Percentiles rank a stretch among this genome's conserved stretches.
phyloP scores from a whole-genome alignment of 2,113 vertebrate genomes.

The Lepus timidus region DNA sequence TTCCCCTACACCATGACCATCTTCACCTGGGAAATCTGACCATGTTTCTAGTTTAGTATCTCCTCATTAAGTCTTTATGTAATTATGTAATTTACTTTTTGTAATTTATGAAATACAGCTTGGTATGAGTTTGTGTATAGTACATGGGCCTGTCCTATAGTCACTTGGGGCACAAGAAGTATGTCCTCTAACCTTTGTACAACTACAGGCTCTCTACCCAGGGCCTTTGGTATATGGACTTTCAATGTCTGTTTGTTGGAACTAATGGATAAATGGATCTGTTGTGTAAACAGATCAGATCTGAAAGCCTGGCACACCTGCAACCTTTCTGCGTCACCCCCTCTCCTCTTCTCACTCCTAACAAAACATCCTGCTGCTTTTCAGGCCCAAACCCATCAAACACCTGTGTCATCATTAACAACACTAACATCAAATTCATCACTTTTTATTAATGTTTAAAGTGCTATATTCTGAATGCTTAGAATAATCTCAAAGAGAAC shows the following conservation, averaged over 20 bases:
- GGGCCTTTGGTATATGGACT: neutral
- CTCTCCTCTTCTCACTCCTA: conserved; percentile 54
- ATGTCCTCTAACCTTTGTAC: neutral
- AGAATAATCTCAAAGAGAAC: conserved; percentile 84
- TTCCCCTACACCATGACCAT: neutral
- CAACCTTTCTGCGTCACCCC: conserved; percentile 63
- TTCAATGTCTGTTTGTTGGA: neutral
- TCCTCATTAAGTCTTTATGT: conserved; percentile 25
- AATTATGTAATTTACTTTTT: neutral
- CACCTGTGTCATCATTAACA: conserved; percentile 79
- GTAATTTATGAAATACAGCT: neutral
- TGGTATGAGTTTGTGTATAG: neutral
- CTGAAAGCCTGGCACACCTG: conserved; percentile 68
- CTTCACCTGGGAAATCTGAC: conserved; percentile 36
- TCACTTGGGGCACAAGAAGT: neutral
- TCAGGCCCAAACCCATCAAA: conserved; percentile 78
- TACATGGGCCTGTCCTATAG: neutral
- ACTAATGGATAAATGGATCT: conserved; percentile 65
- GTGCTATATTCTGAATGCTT: conserved; percentile 78
- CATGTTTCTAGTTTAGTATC: neutral
- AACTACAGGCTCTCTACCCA: too few species aligned
- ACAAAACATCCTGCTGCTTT: conserved; percentile 66
- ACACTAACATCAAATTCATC: conserved; percentile 78
- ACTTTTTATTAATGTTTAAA: conserved; percentile 88
- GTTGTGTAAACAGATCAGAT: conserved; percentile 71